Evolutionary conservation across 1,140 invertebrate genomes (phyloP).

Genomic region (Hylyphantes graminicola): DNA sequence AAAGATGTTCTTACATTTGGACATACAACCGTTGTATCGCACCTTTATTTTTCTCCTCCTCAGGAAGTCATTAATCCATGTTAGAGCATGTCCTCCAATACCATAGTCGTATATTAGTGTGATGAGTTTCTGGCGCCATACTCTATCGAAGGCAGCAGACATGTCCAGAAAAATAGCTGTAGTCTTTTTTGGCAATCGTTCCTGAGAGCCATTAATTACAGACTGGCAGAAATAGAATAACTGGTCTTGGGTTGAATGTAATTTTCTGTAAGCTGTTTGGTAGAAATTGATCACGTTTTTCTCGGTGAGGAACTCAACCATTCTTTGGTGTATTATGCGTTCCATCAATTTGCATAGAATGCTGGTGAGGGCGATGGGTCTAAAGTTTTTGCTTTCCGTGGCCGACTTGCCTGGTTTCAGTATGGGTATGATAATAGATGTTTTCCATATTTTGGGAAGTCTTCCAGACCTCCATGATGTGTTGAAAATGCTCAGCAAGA

Average conservation of each 20-base stretch:
- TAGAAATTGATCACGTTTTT: slow-evolving; percentile 26
- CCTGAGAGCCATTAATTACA: slow-evolving; percentile 15
- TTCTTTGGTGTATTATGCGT: too few species aligned
- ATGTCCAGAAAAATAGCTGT: slow-evolving; percentile 30
- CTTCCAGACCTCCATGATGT: too few species aligned
- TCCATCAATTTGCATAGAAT: too few species aligned
- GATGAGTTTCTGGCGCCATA: slow-evolving; percentile 25
- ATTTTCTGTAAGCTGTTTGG: slow-evolving; percentile 21
- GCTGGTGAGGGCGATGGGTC: too few species aligned
- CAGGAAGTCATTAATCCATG: slow-evolving; percentile 33
- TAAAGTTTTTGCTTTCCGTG: too few species aligned
- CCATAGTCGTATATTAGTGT: background rate
- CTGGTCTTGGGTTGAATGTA: slow-evolving; percentile 6
- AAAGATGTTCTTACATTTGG: background rate
- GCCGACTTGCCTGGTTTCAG: too few species aligned
- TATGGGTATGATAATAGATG: too few species aligned
- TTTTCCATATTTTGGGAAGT: too few species aligned
- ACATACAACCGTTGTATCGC: slow-evolving; percentile 6
- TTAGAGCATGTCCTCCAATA: slow-evolving; percentile 2
- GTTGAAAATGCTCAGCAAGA: too few species aligned
- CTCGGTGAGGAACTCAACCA: too few species aligned
- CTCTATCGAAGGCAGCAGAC: slow-evolving; percentile 25
- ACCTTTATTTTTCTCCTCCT: slow-evolving; percentile 22
- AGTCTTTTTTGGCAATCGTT: background rate
- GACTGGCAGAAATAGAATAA: slow-evolving; percentile 29